Conservation (phyloP, 2,797 vertebrate genomes). For the Neostethus bicornis region DNA sequence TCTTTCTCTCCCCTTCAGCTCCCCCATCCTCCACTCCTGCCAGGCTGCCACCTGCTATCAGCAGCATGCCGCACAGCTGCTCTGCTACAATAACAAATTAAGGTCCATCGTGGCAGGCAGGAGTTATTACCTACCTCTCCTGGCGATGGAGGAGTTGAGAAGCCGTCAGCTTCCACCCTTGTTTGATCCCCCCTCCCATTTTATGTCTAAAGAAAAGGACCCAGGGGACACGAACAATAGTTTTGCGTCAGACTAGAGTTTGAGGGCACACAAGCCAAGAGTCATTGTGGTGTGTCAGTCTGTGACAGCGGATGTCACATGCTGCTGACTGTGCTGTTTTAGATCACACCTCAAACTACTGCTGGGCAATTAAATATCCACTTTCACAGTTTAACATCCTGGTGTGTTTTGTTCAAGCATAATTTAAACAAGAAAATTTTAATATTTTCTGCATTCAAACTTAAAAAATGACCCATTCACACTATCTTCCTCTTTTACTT, state of each 20-base stretch:
- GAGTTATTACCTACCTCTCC: conserved; percentile 70
- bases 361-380: background rate
- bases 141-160: conserved; percentile 49
- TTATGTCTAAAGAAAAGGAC: conserved; percentile 30
- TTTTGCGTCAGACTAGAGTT: conserved; percentile 52
- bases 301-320: conserved; percentile 24
- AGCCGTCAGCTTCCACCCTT: conserved; percentile 34
- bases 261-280: conserved; percentile 37
- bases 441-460: background rate
- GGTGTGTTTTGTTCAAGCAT: background rate
- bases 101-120: conserved; percentile 75
- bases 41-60: conserved; percentile 85
- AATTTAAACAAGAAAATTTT: background rate
- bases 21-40: conserved; percentile 71
- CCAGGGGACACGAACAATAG: conserved; percentile 51
- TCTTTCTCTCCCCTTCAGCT: conserved; percentile 23
- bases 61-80: conserved; percentile 84
- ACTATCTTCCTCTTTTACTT: background rate
- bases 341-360: background rate
- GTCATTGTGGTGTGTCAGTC: conserved; percentile 43
- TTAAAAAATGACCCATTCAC: background rate
- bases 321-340: conserved; percentile 27
- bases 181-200: conserved; percentile 5
- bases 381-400: background rate
- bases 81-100: conserved; percentile 84